Conservation (phyloP, 2,797 vertebrate species). For the Pitangus sulphuratus region DNA sequence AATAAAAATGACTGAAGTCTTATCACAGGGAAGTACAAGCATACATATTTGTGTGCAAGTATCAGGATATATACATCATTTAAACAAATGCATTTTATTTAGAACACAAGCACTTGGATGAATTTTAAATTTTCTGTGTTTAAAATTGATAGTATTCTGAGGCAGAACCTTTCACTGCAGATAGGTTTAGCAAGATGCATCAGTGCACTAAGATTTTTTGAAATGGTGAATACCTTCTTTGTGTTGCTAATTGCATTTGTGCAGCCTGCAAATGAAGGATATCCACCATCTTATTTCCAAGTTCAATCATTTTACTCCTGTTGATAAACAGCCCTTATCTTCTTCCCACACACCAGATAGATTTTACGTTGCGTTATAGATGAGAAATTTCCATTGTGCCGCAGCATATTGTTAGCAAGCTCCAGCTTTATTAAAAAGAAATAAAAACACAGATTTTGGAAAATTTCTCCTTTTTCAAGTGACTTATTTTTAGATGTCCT, state of each 20-base stretch:
- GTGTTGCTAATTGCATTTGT: slow-evolving; percentile 58
- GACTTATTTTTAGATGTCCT: background rate
- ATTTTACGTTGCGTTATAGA: slow-evolving; percentile 34
- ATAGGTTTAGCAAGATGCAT: slow-evolving; percentile 37
- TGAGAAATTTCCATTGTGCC: slow-evolving; percentile 9
- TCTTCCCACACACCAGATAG: slow-evolving; percentile 35
- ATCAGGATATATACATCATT: background rate
- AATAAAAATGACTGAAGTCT: slow-evolving; percentile 35
- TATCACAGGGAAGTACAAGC: background rate
- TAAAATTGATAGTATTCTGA: slow-evolving; percentile 16
- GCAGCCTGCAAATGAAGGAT: slow-evolving; percentile 41
- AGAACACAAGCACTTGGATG: background rate
- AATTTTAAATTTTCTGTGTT: background rate
- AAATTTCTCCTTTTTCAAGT: background rate
- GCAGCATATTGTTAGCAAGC: background rate
- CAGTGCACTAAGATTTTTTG: slow-evolving; percentile 9
- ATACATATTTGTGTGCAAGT: background rate
- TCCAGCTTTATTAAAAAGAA: slow-evolving; percentile 4
- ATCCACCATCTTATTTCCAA: slow-evolving; percentile 45
- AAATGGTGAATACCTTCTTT: slow-evolving; percentile 37
- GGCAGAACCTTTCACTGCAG: background rate
- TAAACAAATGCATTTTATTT: background rate
- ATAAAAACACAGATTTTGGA: background rate
- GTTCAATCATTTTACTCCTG: slow-evolving; percentile 34
- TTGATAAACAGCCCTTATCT: slow-evolving; percentile 64